Evolutionary conservation across 2,888 invertebrate genomes (phyloP).

Genomic region (Epicampocera succincta): DNA sequence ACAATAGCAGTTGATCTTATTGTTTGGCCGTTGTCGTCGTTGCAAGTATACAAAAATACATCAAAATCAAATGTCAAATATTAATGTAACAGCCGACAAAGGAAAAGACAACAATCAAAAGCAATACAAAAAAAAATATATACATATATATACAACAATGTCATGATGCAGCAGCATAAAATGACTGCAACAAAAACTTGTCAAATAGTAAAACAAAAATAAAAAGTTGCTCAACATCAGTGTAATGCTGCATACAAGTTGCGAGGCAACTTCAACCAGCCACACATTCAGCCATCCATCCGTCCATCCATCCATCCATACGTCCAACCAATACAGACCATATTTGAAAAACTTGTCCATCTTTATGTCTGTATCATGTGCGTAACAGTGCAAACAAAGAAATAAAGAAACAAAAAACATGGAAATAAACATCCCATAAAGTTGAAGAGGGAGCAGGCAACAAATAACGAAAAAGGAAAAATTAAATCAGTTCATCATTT

Average conservation of each 20-base stretch:
- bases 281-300: neutral
- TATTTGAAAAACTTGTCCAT: conserved; percentile 64
- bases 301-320: conserved; percentile 14
- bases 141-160: conserved; percentile 53
- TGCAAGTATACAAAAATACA: conserved; percentile 57
- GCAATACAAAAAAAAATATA: conserved; percentile 21
- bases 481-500: conserved; percentile 59
- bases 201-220: conserved; percentile 3
- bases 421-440: conserved; percentile 35
- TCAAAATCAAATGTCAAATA: conserved; percentile 70
- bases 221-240: conserved; percentile 39
- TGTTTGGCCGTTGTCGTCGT: conserved; percentile 42
- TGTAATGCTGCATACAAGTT: conserved; percentile 24
- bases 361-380: conserved; percentile 64
- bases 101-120: conserved; percentile 63
- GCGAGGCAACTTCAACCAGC: conserved; percentile 36
- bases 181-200: conserved; percentile 21
- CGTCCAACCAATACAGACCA: conserved; percentile 43
- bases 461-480: conserved; percentile 33
- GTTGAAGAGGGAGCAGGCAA: conserved; percentile 15
- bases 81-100: conserved; percentile 70
- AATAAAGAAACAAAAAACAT: neutral
- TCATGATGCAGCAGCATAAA: conserved; percentile 63
- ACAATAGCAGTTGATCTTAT: conserved; percentile 40
- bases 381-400: conserved; percentile 30